phyloP scores from a whole-genome alignment of 2,888 invertebrate genomes.

The Copidosoma aretas region DNA sequence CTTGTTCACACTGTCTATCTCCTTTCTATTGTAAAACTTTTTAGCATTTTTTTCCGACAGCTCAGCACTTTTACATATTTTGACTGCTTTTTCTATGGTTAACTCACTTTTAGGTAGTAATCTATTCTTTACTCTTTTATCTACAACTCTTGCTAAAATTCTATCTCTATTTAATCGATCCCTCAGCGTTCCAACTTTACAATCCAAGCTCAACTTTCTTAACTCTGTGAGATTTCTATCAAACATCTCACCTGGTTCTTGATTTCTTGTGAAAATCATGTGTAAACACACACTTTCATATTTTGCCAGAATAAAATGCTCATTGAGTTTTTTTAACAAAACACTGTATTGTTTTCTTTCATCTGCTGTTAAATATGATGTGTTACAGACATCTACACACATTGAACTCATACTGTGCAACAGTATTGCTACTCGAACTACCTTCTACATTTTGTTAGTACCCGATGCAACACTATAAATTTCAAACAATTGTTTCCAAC shows the following conservation, averaged over 20 bases:
- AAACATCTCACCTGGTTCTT: slow-evolving; percentile 39
- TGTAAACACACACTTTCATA: slow-evolving; percentile 42
- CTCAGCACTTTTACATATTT: slow-evolving; percentile 42
- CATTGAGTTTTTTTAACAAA: slow-evolving; percentile 42
- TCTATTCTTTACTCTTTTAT: slow-evolving; percentile 40
- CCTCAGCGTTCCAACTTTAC: slow-evolving; percentile 43
- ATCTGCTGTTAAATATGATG: slow-evolving; percentile 40
- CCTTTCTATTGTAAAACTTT: slow-evolving; percentile 17
- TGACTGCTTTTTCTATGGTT: slow-evolving; percentile 33
- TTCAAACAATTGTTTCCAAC: slow-evolving; percentile 22
- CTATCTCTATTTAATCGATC: slow-evolving; percentile 45
- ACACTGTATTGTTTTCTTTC: slow-evolving; percentile 36
- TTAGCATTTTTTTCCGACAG: slow-evolving; percentile 37
- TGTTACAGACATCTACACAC: slow-evolving; percentile 45
- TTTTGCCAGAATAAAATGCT: slow-evolving; percentile 35
- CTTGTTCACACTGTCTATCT: background rate
- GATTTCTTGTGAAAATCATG: slow-evolving; percentile 43
- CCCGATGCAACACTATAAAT: slow-evolving; percentile 40
- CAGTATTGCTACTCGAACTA: slow-evolving; percentile 45
- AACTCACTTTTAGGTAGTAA: slow-evolving; percentile 43
- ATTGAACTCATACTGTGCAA: slow-evolving; percentile 45
- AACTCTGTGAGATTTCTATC: slow-evolving; percentile 44
- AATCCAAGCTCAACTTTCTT: slow-evolving; percentile 40
- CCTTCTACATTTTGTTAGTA: slow-evolving; percentile 35
- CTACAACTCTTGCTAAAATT: slow-evolving; percentile 42